A percentile compares a stretch with the other conserved stretches of the same genome.
These are phyloP conservation scores for Nomada fucata DNA, from an alignment of 2,888 invertebrate genomes.

Conservation along the genomic window DNA sequence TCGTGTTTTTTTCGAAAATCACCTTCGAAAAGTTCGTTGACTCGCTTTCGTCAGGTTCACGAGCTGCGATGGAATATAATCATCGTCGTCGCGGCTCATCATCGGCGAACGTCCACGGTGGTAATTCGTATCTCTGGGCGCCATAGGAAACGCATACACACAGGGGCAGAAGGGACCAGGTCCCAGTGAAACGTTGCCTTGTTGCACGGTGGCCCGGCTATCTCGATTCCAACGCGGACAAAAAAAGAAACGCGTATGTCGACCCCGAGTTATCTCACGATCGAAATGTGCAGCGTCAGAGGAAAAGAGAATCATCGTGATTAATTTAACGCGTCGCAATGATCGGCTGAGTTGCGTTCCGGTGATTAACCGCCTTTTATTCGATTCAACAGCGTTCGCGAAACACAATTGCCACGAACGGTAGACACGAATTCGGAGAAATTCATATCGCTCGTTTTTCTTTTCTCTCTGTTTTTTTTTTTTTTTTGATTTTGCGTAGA, in stretches of 20 bases:
- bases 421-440: not conserved
- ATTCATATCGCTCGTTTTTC: not conserved
- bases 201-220: slow-evolving; percentile 24
- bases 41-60: slow-evolving; percentile 34
- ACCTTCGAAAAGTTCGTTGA: slow-evolving; percentile 60
- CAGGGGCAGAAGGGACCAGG: slow-evolving; percentile 13
- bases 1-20: slow-evolving; percentile 56
- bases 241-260: slow-evolving; percentile 13
- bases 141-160: not conserved
- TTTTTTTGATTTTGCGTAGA: no score
- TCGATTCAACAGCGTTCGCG: not conserved
- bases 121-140: slow-evolving; percentile 42
- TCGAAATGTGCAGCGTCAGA: slow-evolving; percentile 36
- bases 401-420: not conserved
- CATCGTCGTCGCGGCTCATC: slow-evolving; percentile 47
- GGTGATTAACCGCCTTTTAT: slow-evolving; percentile 8
- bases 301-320: slow-evolving; percentile 60
- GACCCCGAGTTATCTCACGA: slow-evolving; percentile 45
- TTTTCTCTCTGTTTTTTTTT: no score
- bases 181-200: slow-evolving; percentile 50
- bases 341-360: slow-evolving; percentile 17
- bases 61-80: slow-evolving; percentile 46
- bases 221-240: slow-evolving; percentile 34
- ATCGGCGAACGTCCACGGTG: slow-evolving; percentile 43
- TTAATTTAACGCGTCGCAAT: slow-evolving; percentile 52